Base-by-base conservation (phyloP, 2,888 invertebrate species). In the Cylindroiulus punctatus region DNA sequence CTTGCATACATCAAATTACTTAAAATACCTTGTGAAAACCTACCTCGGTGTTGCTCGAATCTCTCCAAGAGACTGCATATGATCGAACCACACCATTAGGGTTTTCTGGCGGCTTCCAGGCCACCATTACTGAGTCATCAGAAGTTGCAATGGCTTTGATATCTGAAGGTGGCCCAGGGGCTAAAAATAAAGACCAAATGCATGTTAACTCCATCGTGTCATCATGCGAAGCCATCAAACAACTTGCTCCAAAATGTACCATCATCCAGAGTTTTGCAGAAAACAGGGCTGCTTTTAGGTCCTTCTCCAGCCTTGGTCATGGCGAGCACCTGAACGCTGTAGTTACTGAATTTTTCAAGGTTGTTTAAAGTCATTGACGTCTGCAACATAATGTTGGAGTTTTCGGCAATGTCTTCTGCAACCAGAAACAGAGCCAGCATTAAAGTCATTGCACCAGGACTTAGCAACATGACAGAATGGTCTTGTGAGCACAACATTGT, bases 231-330 rank as follows among this genome's bases (percentile, higher is more conserved):
- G n/a, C n/a, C n/a, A n/a, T n/a, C n/a, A n/a, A n/a, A n/a, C n/a
- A n/a, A n/a, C n/a, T n/a, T n/a, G n/a, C n/a, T n/a, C n/a, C n/a
- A n/a, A n/a, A n/a, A n/a, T n/a, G n/a, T 91, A 97, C 97, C 96
- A 91, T 98, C 98, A 92, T 98, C 97, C 92, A 97, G 96, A 84
- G 98, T 98, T 92, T 96, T 96, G 91, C 98, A 97, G 91, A 96
- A 96, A 89, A 98, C 96, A 10, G 96, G 95, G 22, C 93, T 93
- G 89, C 96, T 95, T 89, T 96, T 94, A 81, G 97, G 97, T 88
- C 98, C 98, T 91, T 98, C 98, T 14, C 98, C 98, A 88, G 97
- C 98, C 86, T 97, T 95, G 8, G 98, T 98, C 89, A 95, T 98
- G 26, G 98, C 98, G 89, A 98, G 92, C 52, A 98, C 97, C 93